Conservation (phyloP, 1,140 invertebrate species). For the Sinonovacula constricta region DNA sequence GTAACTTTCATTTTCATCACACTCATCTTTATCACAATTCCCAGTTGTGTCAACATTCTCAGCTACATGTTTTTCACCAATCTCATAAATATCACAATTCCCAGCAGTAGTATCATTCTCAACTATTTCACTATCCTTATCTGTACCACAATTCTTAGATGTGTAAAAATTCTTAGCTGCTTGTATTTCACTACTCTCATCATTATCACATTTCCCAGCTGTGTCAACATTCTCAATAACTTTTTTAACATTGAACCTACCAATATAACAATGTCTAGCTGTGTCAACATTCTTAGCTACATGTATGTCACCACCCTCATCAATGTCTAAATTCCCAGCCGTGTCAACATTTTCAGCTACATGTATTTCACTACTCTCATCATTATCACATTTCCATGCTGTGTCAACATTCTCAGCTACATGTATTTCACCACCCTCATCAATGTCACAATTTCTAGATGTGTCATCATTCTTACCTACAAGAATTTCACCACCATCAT, state of each 20-base stretch:
- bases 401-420: slow-evolving; percentile 8
- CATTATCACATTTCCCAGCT: slow-evolving; percentile 15
- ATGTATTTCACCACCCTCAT: slow-evolving; percentile 15
- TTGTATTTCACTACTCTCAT: slow-evolving; percentile 6
- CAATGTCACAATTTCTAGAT: slow-evolving; percentile 16
- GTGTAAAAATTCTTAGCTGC: not conserved
- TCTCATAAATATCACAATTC: slow-evolving; percentile 6
- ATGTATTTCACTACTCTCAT: slow-evolving; percentile 10
- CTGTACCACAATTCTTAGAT: not conserved
- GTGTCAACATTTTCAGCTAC: slow-evolving; percentile 3
- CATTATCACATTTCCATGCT: not conserved
- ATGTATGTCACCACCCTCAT: slow-evolving; percentile 18
- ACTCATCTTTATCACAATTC: slow-evolving; percentile 15
- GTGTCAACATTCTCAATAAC: slow-evolving; percentile 11
- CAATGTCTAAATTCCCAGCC: not conserved
- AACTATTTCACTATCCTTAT: slow-evolving; percentile 10
- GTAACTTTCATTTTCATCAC: slow-evolving; percentile 10
- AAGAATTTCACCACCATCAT: slow-evolving; percentile 5
- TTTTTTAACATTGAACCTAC: not conserved
- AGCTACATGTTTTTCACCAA: slow-evolving; percentile 11
- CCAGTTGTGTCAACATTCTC: slow-evolving; percentile 13
- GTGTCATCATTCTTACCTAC: slow-evolving; percentile 10
- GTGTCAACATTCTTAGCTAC: slow-evolving; percentile 6
- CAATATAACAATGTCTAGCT: not conserved
- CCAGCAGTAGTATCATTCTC: not conserved